Percentiles rank a stretch among this genome's conserved stretches.
Conservation (phyloP, 2,113 vertebrate genomes). For the Dryoscopus gambensis region DNA sequence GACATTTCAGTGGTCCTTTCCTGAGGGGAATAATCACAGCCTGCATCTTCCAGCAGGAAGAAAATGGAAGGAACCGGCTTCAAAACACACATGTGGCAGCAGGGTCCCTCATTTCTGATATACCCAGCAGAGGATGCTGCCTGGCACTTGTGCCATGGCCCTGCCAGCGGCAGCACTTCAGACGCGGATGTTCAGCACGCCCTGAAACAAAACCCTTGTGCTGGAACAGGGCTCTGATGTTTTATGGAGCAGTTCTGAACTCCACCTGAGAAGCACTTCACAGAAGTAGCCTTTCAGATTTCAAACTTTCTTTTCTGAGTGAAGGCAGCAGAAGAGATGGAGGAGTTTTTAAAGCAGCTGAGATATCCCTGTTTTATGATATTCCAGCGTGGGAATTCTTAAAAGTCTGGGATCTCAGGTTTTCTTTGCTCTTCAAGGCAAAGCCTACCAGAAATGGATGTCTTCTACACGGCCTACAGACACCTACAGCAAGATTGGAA, state of each 20-base stretch:
- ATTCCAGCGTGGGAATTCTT: neutral
- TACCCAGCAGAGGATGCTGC: neutral
- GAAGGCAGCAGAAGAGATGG: neutral
- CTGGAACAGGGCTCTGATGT: neutral
- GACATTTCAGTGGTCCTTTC: neutral
- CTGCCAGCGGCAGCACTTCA: neutral
- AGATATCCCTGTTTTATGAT: neutral
- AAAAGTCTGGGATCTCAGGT: neutral
- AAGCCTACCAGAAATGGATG: neutral
- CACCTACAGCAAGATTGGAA: neutral
- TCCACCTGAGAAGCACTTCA: neutral
- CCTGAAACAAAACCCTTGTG: neutral
- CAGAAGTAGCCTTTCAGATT: neutral
- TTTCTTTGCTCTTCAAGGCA: constrained; percentile 15
- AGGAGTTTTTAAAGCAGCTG: neutral
- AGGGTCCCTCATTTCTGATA: neutral
- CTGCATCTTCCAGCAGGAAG: neutral
- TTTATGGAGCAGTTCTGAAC: neutral
- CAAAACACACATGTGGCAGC: neutral
- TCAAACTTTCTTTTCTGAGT: neutral
- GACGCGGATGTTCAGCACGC: neutral
- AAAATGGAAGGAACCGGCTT: neutral
- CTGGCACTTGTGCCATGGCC: neutral
- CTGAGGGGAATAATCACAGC: neutral
- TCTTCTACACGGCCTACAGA: neutral